Evolutionary conservation across 30 jellyfish, hydroid and myxozoan genomes (phyloP).

Genomic region (Cassiopea andromeda): DNA sequence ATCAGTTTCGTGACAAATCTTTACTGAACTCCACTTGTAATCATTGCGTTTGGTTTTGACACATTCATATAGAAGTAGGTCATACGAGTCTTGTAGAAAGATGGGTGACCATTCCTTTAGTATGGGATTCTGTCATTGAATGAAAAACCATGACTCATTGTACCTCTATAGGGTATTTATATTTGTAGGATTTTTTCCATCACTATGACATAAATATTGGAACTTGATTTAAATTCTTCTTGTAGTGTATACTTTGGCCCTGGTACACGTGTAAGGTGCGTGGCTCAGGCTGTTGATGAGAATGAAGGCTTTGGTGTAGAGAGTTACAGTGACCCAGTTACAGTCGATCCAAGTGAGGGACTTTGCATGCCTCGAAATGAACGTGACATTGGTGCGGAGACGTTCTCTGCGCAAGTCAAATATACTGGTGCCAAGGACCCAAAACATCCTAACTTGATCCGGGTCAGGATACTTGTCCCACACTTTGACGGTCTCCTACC

Average conservation of each 20-base stretch:
- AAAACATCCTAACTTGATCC: constrained; percentile 83
- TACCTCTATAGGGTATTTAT: too few relatives aligned
- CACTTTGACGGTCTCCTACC: constrained; percentile 97
- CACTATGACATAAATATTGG: too few relatives aligned
- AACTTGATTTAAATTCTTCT: background rate
- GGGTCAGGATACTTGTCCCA: constrained; percentile 86
- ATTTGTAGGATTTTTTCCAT: too few relatives aligned
- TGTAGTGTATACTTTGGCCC: constrained; percentile 89
- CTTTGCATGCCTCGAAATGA: constrained; percentile 91
- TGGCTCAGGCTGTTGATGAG: constrained; percentile 92
- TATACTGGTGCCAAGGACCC: constrained; percentile 94
- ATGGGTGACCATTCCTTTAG: too few relatives aligned
- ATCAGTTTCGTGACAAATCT: too few relatives aligned
- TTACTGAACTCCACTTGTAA: too few relatives aligned
- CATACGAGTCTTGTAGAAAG: too few relatives aligned
- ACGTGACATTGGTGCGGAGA: constrained; percentile 87
- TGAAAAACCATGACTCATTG: too few relatives aligned
- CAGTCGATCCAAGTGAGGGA: constrained; percentile 82
- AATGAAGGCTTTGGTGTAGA: constrained; percentile 82
- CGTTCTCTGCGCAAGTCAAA: constrained; percentile 97
- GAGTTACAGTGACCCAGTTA: constrained; percentile 81
- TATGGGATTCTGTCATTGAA: too few relatives aligned
- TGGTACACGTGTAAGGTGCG: constrained; percentile 92
- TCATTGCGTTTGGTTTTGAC: too few relatives aligned
- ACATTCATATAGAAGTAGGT: too few relatives aligned